phyloP scores from a whole-genome alignment of 1,140 invertebrate species.

The silkworm (Bombyx mori) region DNA sequence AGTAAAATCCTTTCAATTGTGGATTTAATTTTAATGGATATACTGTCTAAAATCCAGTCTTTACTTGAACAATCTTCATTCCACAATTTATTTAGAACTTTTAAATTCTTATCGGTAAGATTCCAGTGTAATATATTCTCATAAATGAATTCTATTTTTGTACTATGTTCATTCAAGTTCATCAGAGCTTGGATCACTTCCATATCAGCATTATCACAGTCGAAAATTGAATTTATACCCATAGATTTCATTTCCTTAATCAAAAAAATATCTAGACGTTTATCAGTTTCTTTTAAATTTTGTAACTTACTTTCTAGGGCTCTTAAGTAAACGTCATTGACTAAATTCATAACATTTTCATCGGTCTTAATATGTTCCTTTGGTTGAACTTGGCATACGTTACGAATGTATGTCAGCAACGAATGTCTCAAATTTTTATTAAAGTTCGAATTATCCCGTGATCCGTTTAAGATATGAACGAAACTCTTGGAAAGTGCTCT shows the following conservation, averaged over 20 bases:
- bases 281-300: constrained; percentile 14
- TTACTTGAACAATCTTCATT: constrained; percentile 7
- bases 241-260: constrained; percentile 30
- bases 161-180: constrained; percentile 35
- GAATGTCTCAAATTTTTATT: constrained; percentile 32
- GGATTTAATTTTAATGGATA: constrained; percentile 43
- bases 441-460: constrained; percentile 23
- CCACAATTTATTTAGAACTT: constrained; percentile 25
- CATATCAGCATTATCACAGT: constrained; percentile 23
- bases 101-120: constrained; percentile 19
- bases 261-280: constrained; percentile 39
- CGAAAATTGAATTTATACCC: constrained; percentile 18
- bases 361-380: constrained; percentile 33
- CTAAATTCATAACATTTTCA: constrained; percentile 29
- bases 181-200: constrained; percentile 46
- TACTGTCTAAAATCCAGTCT: constrained; percentile 21
- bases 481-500: constrained; percentile 42
- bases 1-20: constrained; percentile 46
- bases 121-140: constrained; percentile 42
- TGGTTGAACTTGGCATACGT: constrained; percentile 34
- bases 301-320: constrained; percentile 8
- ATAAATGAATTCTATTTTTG: constrained; percentile 20
- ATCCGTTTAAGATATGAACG: constrained; percentile 37
- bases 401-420: constrained; percentile 40
- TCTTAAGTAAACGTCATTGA: constrained; percentile 28